These are phyloP conservation scores for Carduelis carduelis DNA, from an alignment of 2,797 vertebrate genomes.

Conservation along the genomic window DNA sequence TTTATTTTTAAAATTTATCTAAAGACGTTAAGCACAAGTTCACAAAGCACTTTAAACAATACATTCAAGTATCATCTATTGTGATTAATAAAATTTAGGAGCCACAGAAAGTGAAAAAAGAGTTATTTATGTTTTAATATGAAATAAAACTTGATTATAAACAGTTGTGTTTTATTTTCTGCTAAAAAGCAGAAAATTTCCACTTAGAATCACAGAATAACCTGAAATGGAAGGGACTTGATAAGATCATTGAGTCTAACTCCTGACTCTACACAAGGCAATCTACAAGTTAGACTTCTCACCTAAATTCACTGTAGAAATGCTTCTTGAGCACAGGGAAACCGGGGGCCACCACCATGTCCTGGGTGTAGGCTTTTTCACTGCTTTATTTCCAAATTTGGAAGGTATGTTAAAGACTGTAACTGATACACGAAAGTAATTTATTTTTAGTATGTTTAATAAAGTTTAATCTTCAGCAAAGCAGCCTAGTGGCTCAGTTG, in stretches of 20 bases:
- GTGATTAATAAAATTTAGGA: not conserved
- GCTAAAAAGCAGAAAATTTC: not conserved
- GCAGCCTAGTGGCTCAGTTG: not conserved
- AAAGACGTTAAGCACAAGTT: not conserved
- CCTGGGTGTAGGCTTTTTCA: not conserved
- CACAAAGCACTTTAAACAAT: not conserved
- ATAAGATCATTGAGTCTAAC: not conserved
- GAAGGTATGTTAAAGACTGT: not conserved
- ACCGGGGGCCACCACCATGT: accelerated
- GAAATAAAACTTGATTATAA: not conserved
- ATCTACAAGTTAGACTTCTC: not conserved
- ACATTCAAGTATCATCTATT: not conserved
- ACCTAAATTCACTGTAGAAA: not conserved
- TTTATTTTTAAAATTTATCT: not conserved
- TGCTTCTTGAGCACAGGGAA: not conserved
- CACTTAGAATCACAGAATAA: not conserved
- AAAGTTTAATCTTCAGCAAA: not conserved
- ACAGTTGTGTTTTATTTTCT: not conserved
- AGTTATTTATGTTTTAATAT: not conserved
- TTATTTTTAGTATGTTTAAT: not conserved
- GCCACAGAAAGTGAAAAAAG: not conserved
- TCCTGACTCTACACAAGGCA: not conserved
- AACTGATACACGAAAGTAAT: not conserved
- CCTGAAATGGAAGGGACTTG: not conserved
- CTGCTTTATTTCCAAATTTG: not conserved